Conservation (phyloP, 92 coral and sea anemone species). For the Ricordea florida region DNA sequence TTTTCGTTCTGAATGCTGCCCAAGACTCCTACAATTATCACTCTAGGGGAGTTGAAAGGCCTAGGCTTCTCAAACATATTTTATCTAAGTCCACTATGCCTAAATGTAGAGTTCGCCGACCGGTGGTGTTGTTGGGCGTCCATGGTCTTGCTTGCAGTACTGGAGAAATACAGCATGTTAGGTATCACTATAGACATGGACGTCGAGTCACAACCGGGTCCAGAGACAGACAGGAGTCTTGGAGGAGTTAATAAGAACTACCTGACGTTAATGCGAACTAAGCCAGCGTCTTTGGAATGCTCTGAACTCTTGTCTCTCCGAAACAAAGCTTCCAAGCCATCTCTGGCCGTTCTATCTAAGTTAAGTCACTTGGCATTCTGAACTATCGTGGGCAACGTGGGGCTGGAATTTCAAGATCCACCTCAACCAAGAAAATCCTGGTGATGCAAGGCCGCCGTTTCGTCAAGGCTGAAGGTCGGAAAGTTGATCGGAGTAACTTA, state of each 20-base stretch:
- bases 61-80: not conserved
- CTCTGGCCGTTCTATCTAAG: too few relatives aligned
- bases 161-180: constrained; percentile 8
- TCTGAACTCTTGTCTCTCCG: too few relatives aligned
- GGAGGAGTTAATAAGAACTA: not conserved
- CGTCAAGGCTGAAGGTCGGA: not conserved
- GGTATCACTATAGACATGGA: constrained; percentile 1
- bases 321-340: too few relatives aligned
- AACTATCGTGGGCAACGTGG: not conserved
- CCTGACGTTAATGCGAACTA: not conserved
- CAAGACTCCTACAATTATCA: constrained; percentile 3
- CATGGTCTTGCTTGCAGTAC: constrained; percentile 32
- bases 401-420: not conserved
- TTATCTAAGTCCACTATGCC: not conserved
- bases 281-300: too few relatives aligned
- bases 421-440: not conserved
- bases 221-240: not conserved
- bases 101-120: not conserved
- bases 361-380: too few relatives aligned
- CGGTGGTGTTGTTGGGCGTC: constrained; percentile 6
- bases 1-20: constrained; percentile 4
- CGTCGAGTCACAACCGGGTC: constrained; percentile 25
- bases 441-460: too few relatives aligned
- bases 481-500: not conserved
- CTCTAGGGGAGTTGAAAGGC: not conserved